Evolutionary conservation across 1,140 invertebrate genomes (phyloP), one percentile per base, ranked within the genome.

Genomic region (Psilanteris sp.): DNA sequence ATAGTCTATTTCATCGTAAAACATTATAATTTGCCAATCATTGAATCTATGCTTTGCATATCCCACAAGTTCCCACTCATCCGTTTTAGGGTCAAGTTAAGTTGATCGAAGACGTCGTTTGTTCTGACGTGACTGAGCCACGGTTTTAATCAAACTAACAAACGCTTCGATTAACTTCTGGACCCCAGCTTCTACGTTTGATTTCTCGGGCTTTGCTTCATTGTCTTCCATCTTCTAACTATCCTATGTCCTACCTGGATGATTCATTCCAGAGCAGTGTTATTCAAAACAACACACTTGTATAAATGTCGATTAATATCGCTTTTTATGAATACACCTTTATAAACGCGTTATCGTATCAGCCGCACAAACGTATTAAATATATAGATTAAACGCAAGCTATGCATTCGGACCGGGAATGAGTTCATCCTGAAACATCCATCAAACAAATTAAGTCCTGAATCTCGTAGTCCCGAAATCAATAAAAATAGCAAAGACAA

Each of bases 21-120:
- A 68, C 44, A 68, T 71, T 72, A 77, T 67, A 76, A 67, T 64
- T 70, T 79, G 83, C 83, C 81, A 82, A 79, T 84, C 83, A 83
- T 85, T 83, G 71, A 77, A 80, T 78, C 81, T 83, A 85, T 81
- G 82, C 83, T 85, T 84, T 83, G 84, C 85, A 77, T 79, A 77
- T 68, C 46, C 76, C 32, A 24, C 18, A 39, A 4, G 64, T 54
- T 43, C 76, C 62, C 78, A 75, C 74, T 79, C 79, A 79, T 82
- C 62, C 39, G 66, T 70, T 10, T 20, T 36, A 70, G 76, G 78
- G 72, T 72, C 48, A 55, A 22, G 48, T 44, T 68, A 79, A 80
- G 80, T 81, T 77, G 76, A 84, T 85, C 83, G 79, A 81, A 78
- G 66, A 22, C 11, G 6, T n/a, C 20, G 37, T 43, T 46, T 24